Percentiles rank a stretch among this genome's conserved stretches.
These are phyloP conservation scores for Pseudobourletiella spinata DNA, from an alignment of 1,140 invertebrate genomes.

Conservation along the genomic window DNA sequence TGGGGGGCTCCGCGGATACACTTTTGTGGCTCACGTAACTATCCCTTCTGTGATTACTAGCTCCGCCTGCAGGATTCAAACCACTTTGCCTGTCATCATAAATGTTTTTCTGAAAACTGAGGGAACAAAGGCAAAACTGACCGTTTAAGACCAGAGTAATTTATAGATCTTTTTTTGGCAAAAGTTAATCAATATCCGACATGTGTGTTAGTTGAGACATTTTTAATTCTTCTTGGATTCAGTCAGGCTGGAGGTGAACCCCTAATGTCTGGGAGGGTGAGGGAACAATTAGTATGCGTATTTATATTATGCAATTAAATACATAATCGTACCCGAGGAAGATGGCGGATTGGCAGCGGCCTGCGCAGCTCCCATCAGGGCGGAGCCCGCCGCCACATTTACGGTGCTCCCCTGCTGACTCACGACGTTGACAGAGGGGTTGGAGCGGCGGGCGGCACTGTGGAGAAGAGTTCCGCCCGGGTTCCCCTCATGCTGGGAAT, in stretches of 20 bases:
- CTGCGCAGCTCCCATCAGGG: conserved; percentile 13
- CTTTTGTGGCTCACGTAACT: conserved; percentile 34
- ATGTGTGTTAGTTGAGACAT: too few species aligned
- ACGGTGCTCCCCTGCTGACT: conserved; percentile 14
- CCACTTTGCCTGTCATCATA: too few species aligned
- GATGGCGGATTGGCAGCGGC: conserved; percentile 16
- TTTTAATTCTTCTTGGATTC: too few species aligned
- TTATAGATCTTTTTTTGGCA: too few species aligned
- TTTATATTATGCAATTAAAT: too few species aligned
- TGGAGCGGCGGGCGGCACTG: conserved; percentile 26
- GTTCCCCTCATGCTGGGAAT: conserved; percentile 30
- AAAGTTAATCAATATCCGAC: too few species aligned
- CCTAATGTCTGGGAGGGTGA: too few species aligned
- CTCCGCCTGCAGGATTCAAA: background rate
- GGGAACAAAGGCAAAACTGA: too few species aligned
- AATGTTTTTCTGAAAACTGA: too few species aligned
- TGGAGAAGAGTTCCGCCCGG: background rate
- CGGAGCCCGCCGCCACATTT: conserved; percentile 14
- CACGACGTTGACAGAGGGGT: conserved; percentile 33
- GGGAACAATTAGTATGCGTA: too few species aligned
- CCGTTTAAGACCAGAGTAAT: too few species aligned
- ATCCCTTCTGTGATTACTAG: conserved; percentile 29
- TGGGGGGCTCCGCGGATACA: conserved; percentile 33
- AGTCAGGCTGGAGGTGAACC: too few species aligned
- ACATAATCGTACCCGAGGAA: conserved; percentile 22